Evolutionary conservation across 1,140 invertebrate species (phyloP), one percentile per base, ranked within the genome.

Genomic region (Drosophila burlai): DNA sequence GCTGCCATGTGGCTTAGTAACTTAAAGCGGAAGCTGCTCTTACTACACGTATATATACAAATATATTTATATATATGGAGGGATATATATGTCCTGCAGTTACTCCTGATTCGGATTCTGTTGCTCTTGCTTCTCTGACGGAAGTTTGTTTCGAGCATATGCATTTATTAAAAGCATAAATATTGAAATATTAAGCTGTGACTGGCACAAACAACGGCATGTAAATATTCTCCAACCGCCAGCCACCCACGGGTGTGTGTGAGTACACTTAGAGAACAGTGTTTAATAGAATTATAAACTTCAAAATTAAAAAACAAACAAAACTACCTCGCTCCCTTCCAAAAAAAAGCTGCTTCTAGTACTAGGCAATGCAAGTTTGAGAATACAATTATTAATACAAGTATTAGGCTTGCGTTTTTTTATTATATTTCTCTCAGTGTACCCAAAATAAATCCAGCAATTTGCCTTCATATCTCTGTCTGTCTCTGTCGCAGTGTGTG

Each of bases 161-260:
- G 85, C 86, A 91, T 90, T 90, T 90, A 90, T 90, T 90, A 90
- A 90, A 85, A 77, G 86, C 86, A 90, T 90, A 90, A 90, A 90
- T 90, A 90, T 90, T 90, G 85, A 91, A 91, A 91, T 90, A 90
- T 90, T 90, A 90, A 91, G 85, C 84, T 89, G 81, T 84, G 69
- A 87, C 77, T 87, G 84, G 67, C 84, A 89, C 84, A 89, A 89
- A 84, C 85, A 87, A 89, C 73, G 60, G 31, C 43, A 79, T 79
- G 76, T 60, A 80, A 72, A 79, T 79, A 75, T 54, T 29, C 45
- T n/a, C 42, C 45, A 26, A 40, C 45, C 36, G 21, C 43, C 63
- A 62, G 34, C 21, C 15, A 16, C 62, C 24, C 29, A 34, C 1
- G 7, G 34, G 58, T 34, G 38, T 26, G 16, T 52, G 26, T 31